Evolutionary conservation across 2,113 vertebrate genomes (phyloP), one percentile per base, ranked within the genome.

Genomic region (Dendrocopos noguchii): DNA sequence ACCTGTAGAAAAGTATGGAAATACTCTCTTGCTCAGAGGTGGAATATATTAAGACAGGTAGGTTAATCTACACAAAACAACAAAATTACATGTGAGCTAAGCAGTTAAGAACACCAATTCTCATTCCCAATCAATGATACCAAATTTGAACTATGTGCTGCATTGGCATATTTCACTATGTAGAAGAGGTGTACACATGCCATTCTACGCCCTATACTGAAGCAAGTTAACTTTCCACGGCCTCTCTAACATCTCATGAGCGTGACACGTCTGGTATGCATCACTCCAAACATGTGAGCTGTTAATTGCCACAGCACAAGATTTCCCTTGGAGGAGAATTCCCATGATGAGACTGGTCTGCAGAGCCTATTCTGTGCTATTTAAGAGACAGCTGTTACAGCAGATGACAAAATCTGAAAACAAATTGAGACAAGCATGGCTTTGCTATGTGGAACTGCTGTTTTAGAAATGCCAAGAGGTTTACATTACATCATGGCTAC

Each of bases 381-480:
- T 91, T 71, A 68, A 53, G 95, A 84, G 91, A 83, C 95, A 96
- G 95, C 95, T 97, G 95, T 93, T 95, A 56, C 15, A 84, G 82
- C 87, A 92, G 85, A 95, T 95, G 86, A 94, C 83, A 87, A 68
- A 94, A 90, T 85, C 73, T 76, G 80, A 75, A 96, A 88, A 86
- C 82, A 90, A 96, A 93, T 29, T 72, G 77, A 88, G 60, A 92
- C 70, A 84, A 90, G 70, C 67, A 18, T 9, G 77, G 56, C 84
- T 92, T 88, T 91, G 87, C 88, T 92, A 90, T 60, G 86, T 81
- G 57, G 90, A 88, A 90, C 82, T 78, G 80, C 81, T 93, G 74
- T 19, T 72, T 84, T 36, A 91, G 91, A 88, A 89, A 91, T 88
- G 80, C 88, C 91, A 82, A 72, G 89, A 46, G 82, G 71, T 81